Conservation (phyloP, 92 coral and sea anemone genomes). For the Anthopleura xanthogrammica region DNA sequence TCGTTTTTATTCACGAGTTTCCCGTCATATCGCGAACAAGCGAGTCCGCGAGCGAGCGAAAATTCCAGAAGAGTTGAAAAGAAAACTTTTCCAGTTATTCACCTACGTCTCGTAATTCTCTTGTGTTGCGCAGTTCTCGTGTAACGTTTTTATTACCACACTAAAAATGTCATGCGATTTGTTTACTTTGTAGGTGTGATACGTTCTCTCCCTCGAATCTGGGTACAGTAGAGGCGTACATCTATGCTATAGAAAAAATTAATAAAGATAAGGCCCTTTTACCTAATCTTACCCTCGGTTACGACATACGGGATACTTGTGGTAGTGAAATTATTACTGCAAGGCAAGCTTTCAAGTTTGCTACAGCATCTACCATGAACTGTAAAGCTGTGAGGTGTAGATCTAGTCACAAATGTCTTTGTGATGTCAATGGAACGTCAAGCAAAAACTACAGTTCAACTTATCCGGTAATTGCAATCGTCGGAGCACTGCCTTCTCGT, state of each 20-base stretch:
- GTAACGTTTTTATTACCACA: no score
- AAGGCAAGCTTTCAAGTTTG: slow-evolving; percentile 48
- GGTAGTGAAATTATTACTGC: slow-evolving; percentile 52
- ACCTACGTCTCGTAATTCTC: no score
- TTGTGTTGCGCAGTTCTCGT: no score
- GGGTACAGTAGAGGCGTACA: slow-evolving; percentile 47
- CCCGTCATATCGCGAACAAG: no score
- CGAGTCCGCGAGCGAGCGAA: no score
- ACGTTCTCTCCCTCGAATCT: no score
- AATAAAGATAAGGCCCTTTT: slow-evolving; percentile 51
- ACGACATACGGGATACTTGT: slow-evolving; percentile 77
- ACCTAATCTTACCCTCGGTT: slow-evolving; percentile 54
- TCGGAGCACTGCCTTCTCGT: slow-evolving; percentile 47
- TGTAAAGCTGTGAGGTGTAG: slow-evolving; percentile 15
- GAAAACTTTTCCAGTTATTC: no score
- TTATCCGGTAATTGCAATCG: slow-evolving; percentile 32
- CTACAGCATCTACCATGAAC: slow-evolving; percentile 42
- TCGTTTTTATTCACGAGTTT: no score
- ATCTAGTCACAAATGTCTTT: not conserved
- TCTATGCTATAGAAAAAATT: slow-evolving; percentile 56
- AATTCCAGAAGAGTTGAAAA: no score
- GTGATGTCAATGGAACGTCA: slow-evolving; percentile 1
- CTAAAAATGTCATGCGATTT: no score
- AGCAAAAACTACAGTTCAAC: not conserved
- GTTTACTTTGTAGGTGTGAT: no score